Evolutionary conservation across 2,888 invertebrate genomes (phyloP).

Genomic region (Apamea anceps): DNA sequence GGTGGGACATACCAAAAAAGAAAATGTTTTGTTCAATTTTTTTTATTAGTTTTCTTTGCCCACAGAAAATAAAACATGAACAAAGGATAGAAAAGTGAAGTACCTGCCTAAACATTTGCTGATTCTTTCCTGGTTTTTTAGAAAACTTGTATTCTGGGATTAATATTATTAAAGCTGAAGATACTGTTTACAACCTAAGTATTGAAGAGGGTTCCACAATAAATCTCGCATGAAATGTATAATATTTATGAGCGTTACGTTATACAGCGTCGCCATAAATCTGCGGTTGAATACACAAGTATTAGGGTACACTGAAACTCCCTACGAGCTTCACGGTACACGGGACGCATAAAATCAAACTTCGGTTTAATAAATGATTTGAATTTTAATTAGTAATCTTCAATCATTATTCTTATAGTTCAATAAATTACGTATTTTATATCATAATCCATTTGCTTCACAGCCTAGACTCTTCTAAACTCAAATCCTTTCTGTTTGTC

Average conservation of each 20-base stretch:
- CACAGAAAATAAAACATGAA: not conserved
- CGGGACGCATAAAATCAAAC: too few species aligned
- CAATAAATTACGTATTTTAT: too few species aligned
- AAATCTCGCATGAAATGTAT: slow-evolving; percentile 67
- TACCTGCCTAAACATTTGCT: not conserved
- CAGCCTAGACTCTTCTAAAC: too few species aligned
- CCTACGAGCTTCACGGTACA: too few species aligned
- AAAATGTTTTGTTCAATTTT: not conserved
- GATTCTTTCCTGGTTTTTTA: not conserved
- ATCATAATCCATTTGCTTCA: too few species aligned
- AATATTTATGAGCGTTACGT: slow-evolving; percentile 70
- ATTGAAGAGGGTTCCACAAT: slow-evolving; percentile 59
- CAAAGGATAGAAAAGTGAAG: not conserved
- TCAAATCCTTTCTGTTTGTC: too few species aligned
- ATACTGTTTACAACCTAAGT: slow-evolving; percentile 18
- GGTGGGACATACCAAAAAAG: not conserved
- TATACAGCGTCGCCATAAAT: slow-evolving; percentile 70
- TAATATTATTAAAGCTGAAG: slow-evolving; percentile 31
- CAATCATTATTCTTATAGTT: too few species aligned
- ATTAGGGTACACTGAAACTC: not conserved
- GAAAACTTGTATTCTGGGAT: not conserved
- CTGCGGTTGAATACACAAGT: slow-evolving; percentile 51
- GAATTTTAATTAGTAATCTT: too few species aligned
- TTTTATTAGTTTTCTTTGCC: not conserved
- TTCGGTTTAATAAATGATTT: too few species aligned